These are phyloP conservation scores for Danio kyathit DNA, from an alignment of 2,797 vertebrate genomes.

Conservation along the genomic window DNA sequence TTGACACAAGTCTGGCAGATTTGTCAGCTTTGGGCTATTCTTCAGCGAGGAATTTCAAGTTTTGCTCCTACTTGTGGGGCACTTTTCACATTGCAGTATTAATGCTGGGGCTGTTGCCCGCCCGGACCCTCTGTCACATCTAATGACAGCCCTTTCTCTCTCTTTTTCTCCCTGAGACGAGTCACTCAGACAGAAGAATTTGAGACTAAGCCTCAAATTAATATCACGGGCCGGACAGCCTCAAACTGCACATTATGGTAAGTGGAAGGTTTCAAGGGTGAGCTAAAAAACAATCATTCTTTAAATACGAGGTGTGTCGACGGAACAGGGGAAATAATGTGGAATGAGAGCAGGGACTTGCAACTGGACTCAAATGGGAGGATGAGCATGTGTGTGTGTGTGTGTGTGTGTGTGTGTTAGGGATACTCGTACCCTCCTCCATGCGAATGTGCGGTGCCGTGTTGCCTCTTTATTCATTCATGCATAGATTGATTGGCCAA, in stretches of 20 bases:
- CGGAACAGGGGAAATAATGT: conserved; percentile 59
- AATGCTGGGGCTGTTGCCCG: conserved; percentile 68
- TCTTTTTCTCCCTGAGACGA: conserved; percentile 38
- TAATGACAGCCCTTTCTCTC: conserved; percentile 33
- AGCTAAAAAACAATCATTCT: conserved; percentile 67
- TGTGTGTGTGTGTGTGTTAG: conserved; percentile 44
- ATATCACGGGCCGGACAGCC: conserved; percentile 59
- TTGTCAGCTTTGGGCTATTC: conserved; percentile 73
- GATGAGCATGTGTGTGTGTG: conserved; percentile 28
- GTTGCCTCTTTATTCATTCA: conserved; percentile 40
- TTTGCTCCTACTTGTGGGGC: conserved; percentile 78
- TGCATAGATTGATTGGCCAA: conserved; percentile 46
- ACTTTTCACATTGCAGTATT: conserved; percentile 79
- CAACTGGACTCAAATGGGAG: conserved; percentile 38
- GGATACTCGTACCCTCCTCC: conserved; percentile 23
- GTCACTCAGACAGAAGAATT: conserved; percentile 61
- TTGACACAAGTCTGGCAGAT: conserved; percentile 77
- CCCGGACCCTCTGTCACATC: conserved; percentile 52
- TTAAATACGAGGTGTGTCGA: conserved; percentile 63
- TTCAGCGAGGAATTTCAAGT: conserved; percentile 80
- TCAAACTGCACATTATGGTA: conserved; percentile 64
- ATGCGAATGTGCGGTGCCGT: background rate
- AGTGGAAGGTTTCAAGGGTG: conserved; percentile 69
- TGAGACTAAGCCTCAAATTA: conserved; percentile 66
- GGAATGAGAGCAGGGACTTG: conserved; percentile 55